Base-by-base conservation (phyloP, 2,888 invertebrate species). In the Conchocele bisecta region DNA sequence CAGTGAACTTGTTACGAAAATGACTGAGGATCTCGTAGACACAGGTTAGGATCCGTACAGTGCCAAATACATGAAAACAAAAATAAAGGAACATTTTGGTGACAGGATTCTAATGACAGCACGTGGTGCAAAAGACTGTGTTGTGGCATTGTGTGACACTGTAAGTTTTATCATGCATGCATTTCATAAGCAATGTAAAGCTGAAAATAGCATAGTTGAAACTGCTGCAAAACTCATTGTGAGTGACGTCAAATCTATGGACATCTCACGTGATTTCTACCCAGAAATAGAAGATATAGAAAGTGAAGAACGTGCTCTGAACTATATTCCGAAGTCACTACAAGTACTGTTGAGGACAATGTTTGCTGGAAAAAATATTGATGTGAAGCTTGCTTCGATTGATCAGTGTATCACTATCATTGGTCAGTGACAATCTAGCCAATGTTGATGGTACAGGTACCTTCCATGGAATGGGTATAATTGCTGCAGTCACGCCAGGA, bases 161-260 rank as follows among this genome's bases (percentile, higher is more conserved):
- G 78, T 65, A 15, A 15, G 56, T 7, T 17, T 26, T 22, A 68
- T 81, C 15, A 50, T 79, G 17, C 41, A 73, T 28, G 54, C 70
- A 1, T 77, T 69, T 28, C 60, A 69, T 26, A 46, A 71, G 15
- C 51, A 50, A 29, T 33, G 31, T 24, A 63, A 53, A 29, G 15
- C 20, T 15, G 29, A 57, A 11, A 56, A 64, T 26, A 50, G 37
- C 26, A 51, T 83, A n/a, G 68, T 83, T 13, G 24, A 67, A 56
- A 41, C 75, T 22, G 83, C 82, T 17, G 83, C 76, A 48, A 70
- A 80, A 42, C 48, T 83, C 11, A 82, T 83, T 9, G 72, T 65
- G 58, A 56, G 17, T 60, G 83, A 83, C 46, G 81, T 80, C 15
- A 75, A 67, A 59, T 15, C 17, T 22, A 29, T 81, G 2, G 6